These are phyloP conservation scores for Fistularia commersonii DNA, from an alignment of 2,797 vertebrate species.

Conservation along the genomic window DNA sequence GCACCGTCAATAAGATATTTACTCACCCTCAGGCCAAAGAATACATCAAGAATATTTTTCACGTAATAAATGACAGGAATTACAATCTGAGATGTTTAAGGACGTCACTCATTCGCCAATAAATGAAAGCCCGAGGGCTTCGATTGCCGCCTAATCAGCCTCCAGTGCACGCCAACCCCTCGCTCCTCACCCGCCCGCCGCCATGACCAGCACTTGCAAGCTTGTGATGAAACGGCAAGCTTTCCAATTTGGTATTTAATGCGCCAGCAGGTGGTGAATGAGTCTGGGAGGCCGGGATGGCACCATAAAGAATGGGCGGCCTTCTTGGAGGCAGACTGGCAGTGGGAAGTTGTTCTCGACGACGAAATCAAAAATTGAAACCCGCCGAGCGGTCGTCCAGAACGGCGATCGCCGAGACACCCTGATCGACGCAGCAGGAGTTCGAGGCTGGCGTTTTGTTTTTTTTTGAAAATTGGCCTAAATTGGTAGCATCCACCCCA, in stretches of 20 bases:
- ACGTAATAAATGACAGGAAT: constrained; percentile 13
- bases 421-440: too few species aligned
- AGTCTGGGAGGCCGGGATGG: constrained; percentile 43
- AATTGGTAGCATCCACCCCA: constrained; percentile 1
- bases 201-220: constrained; percentile 21
- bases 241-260: constrained; percentile 65
- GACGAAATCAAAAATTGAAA: too few species aligned
- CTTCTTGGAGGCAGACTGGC: too few species aligned
- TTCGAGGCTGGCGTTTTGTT: too few species aligned
- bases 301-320: constrained; percentile 39
- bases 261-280: constrained; percentile 63
- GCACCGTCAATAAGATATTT: constrained; percentile 2
- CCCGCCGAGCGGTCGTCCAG: too few species aligned
- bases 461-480: too few species aligned
- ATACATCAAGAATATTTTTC: constrained; percentile 14
- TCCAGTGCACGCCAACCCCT: too few species aligned
- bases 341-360: too few species aligned
- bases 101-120: constrained; percentile 14
- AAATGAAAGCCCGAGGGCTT: constrained; percentile 31
- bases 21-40: constrained; percentile 13
- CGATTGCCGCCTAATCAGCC: constrained; percentile 42
- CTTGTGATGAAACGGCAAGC: constrained; percentile 59
- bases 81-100: constrained; percentile 26
- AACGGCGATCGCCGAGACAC: too few species aligned
- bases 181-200: constrained; percentile 31